Evolutionary conservation across 1,140 invertebrate genomes (phyloP).

Genomic region (Ctenoplectra terminalis): DNA sequence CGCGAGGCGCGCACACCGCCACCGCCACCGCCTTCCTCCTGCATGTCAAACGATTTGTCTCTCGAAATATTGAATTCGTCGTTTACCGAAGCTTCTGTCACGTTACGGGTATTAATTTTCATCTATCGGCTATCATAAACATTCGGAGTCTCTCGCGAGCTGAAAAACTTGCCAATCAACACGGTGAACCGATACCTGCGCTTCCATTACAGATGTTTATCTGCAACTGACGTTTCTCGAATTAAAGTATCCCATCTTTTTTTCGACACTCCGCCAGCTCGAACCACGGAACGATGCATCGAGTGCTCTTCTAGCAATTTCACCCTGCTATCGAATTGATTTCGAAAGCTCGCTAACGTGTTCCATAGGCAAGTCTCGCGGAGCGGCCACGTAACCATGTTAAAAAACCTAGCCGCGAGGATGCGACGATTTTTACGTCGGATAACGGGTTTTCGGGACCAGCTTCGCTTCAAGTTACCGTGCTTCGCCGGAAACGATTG

Average conservation of each 20-base stretch:
- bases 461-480: background rate
- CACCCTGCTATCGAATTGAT: background rate
- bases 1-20: conserved; percentile 3
- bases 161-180: conserved; percentile 52
- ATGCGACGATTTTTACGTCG: background rate
- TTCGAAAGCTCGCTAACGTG: background rate
- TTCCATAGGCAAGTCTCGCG: background rate
- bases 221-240: conserved; percentile 3
- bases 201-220: conserved; percentile 32
- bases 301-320: background rate
- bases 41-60: conserved; percentile 65
- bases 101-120: conserved; percentile 63
- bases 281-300: background rate
- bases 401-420: conserved; percentile 5
- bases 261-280: background rate
- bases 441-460: background rate
- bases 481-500: background rate
- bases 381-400: background rate
- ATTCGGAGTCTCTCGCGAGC: background rate
- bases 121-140: conserved; percentile 41
- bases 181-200: background rate
- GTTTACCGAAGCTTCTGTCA: conserved; percentile 50
- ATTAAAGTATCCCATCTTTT: conserved; percentile 2
- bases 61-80: conserved; percentile 68
- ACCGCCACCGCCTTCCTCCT: conserved; percentile 46